Conservation (phyloP, 2,888 invertebrate species). For the Ormia ochracea region DNA sequence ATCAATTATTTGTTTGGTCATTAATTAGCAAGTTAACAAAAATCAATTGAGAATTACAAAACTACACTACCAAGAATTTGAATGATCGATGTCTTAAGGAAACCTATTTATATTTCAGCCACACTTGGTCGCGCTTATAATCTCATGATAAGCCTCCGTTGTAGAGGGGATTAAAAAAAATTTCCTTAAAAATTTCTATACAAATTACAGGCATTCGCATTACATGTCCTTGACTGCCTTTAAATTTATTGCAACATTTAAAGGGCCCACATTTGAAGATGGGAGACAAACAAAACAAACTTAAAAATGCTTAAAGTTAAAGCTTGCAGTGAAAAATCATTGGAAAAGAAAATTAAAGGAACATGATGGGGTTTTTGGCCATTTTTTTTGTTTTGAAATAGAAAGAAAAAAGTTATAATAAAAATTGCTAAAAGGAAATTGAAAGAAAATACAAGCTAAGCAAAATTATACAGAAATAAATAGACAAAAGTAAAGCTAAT, state of each 20-base stretch:
- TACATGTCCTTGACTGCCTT: constrained; percentile 31
- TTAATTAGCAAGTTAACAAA: too few relatives aligned
- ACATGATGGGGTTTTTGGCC: neutral
- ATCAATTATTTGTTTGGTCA: too few relatives aligned
- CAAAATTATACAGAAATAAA: constrained; percentile 26
- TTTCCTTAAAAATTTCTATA: neutral
- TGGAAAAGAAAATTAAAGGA: neutral
- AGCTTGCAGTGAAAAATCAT: neutral
- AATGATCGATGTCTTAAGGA: too few relatives aligned
- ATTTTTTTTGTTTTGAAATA: neutral
- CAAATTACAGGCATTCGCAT: constrained; percentile 11
- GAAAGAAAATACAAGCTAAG: constrained; percentile 25
- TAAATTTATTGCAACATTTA: constrained; percentile 6
- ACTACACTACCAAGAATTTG: too few relatives aligned
- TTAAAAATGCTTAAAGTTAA: constrained; percentile 28
- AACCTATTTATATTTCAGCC: too few relatives aligned
- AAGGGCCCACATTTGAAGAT: neutral
- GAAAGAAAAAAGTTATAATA: neutral
- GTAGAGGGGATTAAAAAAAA: neutral
- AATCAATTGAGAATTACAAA: too few relatives aligned
- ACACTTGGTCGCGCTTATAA: too few relatives aligned
- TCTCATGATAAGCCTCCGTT: too few relatives aligned
- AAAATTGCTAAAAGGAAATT: constrained; percentile 31
- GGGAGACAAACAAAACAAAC: neutral
- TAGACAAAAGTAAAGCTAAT: constrained; percentile 36